Conservation (phyloP, 2,888 invertebrate genomes). For the Scotopteryx bipunctaria region DNA sequence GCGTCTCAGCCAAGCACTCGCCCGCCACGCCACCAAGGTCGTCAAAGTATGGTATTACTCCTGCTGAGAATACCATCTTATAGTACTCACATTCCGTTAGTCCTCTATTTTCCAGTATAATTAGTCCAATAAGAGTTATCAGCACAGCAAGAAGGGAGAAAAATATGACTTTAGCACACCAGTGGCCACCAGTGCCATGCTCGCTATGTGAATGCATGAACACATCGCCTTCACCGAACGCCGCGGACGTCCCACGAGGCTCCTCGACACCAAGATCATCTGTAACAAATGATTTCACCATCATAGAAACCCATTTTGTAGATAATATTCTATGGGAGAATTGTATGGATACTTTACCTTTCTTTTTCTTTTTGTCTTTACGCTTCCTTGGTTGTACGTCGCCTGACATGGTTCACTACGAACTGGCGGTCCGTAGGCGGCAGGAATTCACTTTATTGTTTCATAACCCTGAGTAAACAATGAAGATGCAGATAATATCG, state of each 20-base stretch:
- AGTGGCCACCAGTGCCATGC: slow-evolving; percentile 90
- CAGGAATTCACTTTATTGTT: slow-evolving; percentile 71
- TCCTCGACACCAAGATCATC: slow-evolving; percentile 77
- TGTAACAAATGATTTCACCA: slow-evolving; percentile 45
- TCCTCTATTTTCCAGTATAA: slow-evolving; percentile 91
- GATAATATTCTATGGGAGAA: slow-evolving; percentile 8
- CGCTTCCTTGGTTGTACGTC: slow-evolving; percentile 94
- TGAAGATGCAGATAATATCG: slow-evolving; percentile 50
- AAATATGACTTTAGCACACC: slow-evolving; percentile 93
- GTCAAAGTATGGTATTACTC: too few relatives aligned
- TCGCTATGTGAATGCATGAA: slow-evolving; percentile 91
- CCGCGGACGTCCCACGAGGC: slow-evolving; percentile 75
- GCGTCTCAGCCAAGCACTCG: too few relatives aligned
- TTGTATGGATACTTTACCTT: slow-evolving; percentile 82
- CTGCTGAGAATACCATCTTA: neutral
- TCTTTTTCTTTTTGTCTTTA: slow-evolving; percentile 92
- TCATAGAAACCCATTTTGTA: neutral
- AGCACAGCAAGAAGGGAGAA: slow-evolving; percentile 89
- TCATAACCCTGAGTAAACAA: slow-evolving; percentile 81
- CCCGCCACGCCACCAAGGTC: too few relatives aligned
- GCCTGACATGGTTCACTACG: slow-evolving; percentile 88
- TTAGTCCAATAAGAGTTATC: slow-evolving; percentile 88
- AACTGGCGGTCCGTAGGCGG: slow-evolving; percentile 72
- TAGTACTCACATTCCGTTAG: slow-evolving; percentile 88
- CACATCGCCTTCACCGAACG: slow-evolving; percentile 85